Base-by-base conservation (phyloP, 2,113 vertebrate genomes). In the Albula goreensis region DNA sequence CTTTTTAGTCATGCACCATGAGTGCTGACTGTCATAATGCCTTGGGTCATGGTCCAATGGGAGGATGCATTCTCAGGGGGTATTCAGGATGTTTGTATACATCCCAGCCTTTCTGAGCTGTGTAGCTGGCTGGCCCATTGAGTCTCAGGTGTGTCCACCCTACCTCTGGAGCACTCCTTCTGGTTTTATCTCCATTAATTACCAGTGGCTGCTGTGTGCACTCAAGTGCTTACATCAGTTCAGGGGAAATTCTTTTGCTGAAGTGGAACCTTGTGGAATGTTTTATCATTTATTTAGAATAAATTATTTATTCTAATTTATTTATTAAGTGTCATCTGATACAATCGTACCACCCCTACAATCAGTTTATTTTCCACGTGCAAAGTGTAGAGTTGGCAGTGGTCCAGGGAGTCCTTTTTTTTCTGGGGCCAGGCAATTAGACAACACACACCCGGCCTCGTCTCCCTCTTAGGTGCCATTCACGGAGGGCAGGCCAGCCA, bases 361-460 rank as follows among this genome's bases (percentile, higher is more conserved):
- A 89, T 89, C 90, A 91, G 86, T 88, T 89, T 91, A 89, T 92
- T 91, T 66, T 49, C 31, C 48, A 13, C 51, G 79, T 51, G 90
- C 88, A 79, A 82, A 87, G 84, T 88, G 77, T 88, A 88, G 9
- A 78, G 88, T 83, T 92, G 92, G 90, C 92, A 85, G 82, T 5
- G 48, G 63, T 90, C 92, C 94, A 93, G 86, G 0, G 0, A 50
- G 19, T 13, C 5, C 3, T 19, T 74, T 74, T 74, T 90, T 92
- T 70, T 88, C 88, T 88, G 86, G 86, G 19, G 0, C 50, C 70
- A 86, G 88, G 87, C 90, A 91, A 89, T 87, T 90, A 56, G 0
- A 13, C 86, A 88, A 85, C 84, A 13, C 89, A 85, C 87, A 88
- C 89, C 87, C 70, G 81, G 87, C 88, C 85, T 89, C 89, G 22